Conservation (phyloP, 2,888 invertebrate genomes). For the Agonopterix arenella region DNA sequence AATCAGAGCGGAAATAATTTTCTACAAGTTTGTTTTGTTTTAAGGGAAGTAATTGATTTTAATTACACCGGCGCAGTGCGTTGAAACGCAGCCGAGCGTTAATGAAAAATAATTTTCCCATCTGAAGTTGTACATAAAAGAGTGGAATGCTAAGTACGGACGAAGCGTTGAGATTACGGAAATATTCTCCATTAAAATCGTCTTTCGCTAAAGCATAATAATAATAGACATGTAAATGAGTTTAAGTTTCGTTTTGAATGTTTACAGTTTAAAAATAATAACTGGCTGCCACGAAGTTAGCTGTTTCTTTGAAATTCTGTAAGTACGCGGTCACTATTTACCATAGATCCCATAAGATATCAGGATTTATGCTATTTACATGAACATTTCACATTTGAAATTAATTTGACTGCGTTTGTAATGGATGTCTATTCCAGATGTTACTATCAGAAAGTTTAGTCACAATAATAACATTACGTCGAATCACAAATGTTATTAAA, state of each 20-base stretch:
- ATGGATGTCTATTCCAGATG: too few species aligned
- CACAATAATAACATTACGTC: too few species aligned
- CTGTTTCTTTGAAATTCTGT: too few species aligned
- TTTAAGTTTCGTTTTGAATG: background rate
- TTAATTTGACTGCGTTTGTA: too few species aligned
- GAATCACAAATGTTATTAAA: too few species aligned
- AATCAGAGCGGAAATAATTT: constrained; percentile 34
- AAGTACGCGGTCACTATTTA: too few species aligned
- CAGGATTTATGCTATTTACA: too few species aligned
- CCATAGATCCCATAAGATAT: too few species aligned
- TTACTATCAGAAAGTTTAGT: too few species aligned
- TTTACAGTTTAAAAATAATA: too few species aligned
- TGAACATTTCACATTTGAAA: too few species aligned
- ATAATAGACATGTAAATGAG: background rate
- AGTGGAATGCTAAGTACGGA: constrained; percentile 26
- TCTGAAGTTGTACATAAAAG: constrained; percentile 50
- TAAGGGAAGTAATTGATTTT: constrained; percentile 63
- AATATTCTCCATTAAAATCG: constrained; percentile 47
- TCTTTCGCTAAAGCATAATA: constrained; percentile 17
- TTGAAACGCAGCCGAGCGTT: constrained; percentile 52
- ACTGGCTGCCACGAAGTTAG: too few species aligned
- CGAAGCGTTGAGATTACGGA: constrained; percentile 24
- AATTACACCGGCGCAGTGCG: constrained; percentile 54
- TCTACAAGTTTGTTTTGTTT: constrained; percentile 47
- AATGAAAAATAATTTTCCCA: constrained; percentile 68